Conservation (phyloP, 2,113 vertebrate species). For the Alligator mississippiensis region DNA sequence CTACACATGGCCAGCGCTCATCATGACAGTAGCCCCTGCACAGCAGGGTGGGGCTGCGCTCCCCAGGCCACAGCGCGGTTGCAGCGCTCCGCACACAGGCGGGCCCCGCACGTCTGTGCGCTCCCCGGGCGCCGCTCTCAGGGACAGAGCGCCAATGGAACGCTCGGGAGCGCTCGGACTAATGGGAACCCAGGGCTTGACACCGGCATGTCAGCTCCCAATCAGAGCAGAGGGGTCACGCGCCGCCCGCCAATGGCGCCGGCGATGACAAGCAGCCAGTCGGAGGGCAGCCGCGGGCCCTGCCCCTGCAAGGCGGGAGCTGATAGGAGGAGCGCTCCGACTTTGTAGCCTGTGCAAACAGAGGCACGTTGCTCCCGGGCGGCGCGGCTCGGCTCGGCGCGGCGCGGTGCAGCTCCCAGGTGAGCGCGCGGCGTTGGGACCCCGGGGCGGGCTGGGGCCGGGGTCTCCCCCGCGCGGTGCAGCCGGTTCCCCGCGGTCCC, state of each 20-base stretch:
- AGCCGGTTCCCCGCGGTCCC: not conserved
- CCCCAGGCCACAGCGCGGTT: too few species aligned
- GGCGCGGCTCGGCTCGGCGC: not conserved
- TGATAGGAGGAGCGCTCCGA: not conserved
- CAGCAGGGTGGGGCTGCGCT: too few species aligned
- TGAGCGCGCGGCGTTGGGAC: not conserved
- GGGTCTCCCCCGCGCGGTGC: not conserved
- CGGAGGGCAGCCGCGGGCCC: not conserved
- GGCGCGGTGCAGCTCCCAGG: not conserved
- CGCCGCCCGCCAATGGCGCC: not conserved
- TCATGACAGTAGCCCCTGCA: too few species aligned
- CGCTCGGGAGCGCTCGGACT: not conserved
- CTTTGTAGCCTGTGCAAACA: not conserved
- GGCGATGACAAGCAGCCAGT: not conserved
- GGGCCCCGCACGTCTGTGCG: too few species aligned
- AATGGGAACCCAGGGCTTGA: not conserved
- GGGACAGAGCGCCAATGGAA: not conserved
- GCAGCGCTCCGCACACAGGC: too few species aligned
- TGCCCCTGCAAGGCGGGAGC: not conserved
- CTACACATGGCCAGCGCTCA: too few species aligned
- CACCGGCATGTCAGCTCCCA: not conserved
- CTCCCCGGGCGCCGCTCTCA: too few species aligned
- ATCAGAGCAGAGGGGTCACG: not conserved
- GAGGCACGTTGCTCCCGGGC: not conserved
- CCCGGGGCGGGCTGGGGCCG: not conserved